Base-by-base conservation (phyloP, 2,888 invertebrate species). In the Drosophila bunnanda region DNA sequence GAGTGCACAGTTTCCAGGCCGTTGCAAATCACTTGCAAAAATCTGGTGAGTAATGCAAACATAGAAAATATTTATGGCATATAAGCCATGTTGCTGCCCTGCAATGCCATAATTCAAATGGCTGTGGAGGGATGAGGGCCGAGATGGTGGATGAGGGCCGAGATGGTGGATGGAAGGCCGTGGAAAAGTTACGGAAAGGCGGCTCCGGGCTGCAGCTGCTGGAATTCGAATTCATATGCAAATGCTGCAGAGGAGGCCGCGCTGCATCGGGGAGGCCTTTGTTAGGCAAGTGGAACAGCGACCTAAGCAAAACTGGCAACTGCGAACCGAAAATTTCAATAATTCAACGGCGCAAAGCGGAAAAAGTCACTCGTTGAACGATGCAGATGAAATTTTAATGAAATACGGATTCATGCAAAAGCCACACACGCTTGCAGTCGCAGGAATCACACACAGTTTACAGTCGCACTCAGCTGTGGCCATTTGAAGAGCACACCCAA, bases 331-430 rank as follows among this genome's bases (percentile, higher is more conserved):
- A 88, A 82, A 88, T 86, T 88, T 88, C 86, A 88, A 88, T 88
- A 88, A 88, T 89, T 89, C 82, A 88, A 81, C 82, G 84, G 84
- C 77, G 76, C 79, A 87, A 84, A 89, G 82, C 88, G 88, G 88
- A 86, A 88, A 88, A 88, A 86, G 88, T 82, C 84, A 84, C 82
- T 88, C 84, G 86, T 86, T 84, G 85, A 88, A 82, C 87, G 88
- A 83, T 83, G 87, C 86, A 76, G 87, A 88, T 88, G 86, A 88
- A 89, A 84, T 84, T 89, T 89, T 88, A 86, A 89, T 88, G 89
- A 82, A 88, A 86, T 84, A 86, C 89, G 84, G 88, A 89, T 84
- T 80, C 83, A 86, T 80, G 78, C 65, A 78, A 65, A 69, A 71
- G 36, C 73, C 65, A 60, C 72, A 73, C 68, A 79, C 65, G 65